Conservation (phyloP, 2,113 vertebrate species). For the Excalfactoria chinensis region DNA sequence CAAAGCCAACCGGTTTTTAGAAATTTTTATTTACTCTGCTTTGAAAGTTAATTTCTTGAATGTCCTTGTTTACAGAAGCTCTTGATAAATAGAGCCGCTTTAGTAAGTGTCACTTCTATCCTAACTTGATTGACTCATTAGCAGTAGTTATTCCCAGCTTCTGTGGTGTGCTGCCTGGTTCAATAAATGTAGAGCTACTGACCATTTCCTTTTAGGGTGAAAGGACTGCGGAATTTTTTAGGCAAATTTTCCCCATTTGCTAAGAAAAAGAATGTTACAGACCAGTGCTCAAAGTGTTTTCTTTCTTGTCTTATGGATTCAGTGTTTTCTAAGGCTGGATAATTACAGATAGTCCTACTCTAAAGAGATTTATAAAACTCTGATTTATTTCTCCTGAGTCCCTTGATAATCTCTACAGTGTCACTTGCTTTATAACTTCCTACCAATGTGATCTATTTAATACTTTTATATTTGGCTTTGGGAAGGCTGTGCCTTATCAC, state of each 20-base stretch:
- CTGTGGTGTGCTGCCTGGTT: neutral
- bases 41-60: neutral
- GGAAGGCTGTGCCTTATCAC: neutral
- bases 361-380: neutral
- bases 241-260: neutral
- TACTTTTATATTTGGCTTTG: neutral
- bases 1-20: neutral
- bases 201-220: neutral
- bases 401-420: neutral
- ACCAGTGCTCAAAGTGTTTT: neutral
- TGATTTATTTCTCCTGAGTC: slow-evolving; percentile 1
- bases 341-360: neutral
- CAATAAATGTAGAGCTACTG: neutral
- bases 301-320: neutral
- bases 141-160: neutral
- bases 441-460: neutral
- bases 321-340: neutral
- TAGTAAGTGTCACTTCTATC: neutral
- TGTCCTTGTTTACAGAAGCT: neutral
- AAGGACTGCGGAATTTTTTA: neutral
- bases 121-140: neutral
- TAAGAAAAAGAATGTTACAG: neutral
- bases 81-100: neutral
- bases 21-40: neutral
- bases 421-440: neutral